Evolutionary conservation across 2,888 invertebrate genomes (phyloP).

Genomic region (Agonopterix alstromeriana): DNA sequence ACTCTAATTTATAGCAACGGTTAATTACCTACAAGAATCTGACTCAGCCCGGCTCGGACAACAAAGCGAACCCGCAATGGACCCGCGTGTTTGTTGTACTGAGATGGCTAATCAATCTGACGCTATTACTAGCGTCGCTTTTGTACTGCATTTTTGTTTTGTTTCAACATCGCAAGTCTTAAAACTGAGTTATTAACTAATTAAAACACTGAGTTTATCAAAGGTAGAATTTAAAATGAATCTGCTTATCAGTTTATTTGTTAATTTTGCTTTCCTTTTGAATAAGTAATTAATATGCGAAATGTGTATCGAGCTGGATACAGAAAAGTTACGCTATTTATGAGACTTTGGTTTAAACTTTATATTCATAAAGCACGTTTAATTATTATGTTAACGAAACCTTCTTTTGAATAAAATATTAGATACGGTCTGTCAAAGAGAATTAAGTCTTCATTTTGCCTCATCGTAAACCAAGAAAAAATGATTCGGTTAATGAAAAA

Average conservation of each 20-base stretch:
- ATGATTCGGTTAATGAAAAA: constrained; percentile 32
- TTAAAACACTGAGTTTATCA: constrained; percentile 6
- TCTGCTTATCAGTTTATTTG: constrained; percentile 17
- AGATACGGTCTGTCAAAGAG: constrained; percentile 62
- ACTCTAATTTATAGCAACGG: constrained; percentile 63
- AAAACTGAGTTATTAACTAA: constrained; percentile 1
- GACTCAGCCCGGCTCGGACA: constrained; percentile 36
- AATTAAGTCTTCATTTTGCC: constrained; percentile 52
- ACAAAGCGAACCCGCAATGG: constrained; percentile 29
- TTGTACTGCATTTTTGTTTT: not conserved
- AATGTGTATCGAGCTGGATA: constrained; percentile 63
- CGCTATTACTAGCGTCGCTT: not conserved
- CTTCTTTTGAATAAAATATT: constrained; percentile 73
- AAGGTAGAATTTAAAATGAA: constrained; percentile 5
- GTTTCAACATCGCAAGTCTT: not conserved
- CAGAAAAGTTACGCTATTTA: constrained; percentile 66
- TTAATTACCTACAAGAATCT: constrained; percentile 67
- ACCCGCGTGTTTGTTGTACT: constrained; percentile 25
- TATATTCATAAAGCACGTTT: constrained; percentile 73
- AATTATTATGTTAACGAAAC: constrained; percentile 75
- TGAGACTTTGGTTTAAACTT: constrained; percentile 64
- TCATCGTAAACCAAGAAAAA: constrained; percentile 27
- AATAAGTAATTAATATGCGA: constrained; percentile 59
- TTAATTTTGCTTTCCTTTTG: constrained; percentile 27
- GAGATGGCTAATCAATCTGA: constrained; percentile 18